Conservation (phyloP, 2,797 vertebrate genomes). For the Platyrinchus mystaceus region DNA sequence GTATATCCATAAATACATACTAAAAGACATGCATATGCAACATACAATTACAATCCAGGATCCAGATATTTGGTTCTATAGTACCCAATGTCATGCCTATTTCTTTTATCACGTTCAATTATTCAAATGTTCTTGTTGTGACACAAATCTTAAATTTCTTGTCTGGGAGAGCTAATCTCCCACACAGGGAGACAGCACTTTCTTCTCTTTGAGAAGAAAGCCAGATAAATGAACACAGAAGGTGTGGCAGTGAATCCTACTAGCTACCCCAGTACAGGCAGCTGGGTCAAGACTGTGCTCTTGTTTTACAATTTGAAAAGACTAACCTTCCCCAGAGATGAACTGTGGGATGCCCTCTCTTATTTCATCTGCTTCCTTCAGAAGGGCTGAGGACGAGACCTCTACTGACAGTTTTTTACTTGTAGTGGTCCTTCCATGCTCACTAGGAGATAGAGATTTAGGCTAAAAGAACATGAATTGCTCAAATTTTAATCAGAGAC, state of each 20-base stretch:
- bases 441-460: not conserved
- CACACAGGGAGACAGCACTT: not conserved
- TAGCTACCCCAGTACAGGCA: not conserved
- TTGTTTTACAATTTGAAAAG: not conserved
- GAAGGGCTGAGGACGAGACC: not conserved
- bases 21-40: not conserved
- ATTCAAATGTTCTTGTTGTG: not conserved
- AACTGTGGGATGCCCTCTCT: not conserved
- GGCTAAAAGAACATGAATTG: not conserved
- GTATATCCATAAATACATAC: not conserved
- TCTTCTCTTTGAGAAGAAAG: not conserved
- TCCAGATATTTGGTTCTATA: not conserved
- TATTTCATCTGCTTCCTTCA: not conserved
- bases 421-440: not conserved
- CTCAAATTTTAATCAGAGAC: conserved; percentile 18
- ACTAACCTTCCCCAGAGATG: not conserved
- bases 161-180: not conserved
- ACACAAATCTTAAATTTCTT: not conserved
- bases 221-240: not conserved
- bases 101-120: not conserved
- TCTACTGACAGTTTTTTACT: not conserved
- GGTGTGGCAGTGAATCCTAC: not conserved
- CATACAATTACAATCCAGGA: not conserved
- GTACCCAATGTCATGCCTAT: not conserved
- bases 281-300: accelerated